A percentile compares a stretch with the other conserved stretches of the same genome.
Conservation (phyloP, 1,140 invertebrate species). For the Drosophila aff. region DNA sequence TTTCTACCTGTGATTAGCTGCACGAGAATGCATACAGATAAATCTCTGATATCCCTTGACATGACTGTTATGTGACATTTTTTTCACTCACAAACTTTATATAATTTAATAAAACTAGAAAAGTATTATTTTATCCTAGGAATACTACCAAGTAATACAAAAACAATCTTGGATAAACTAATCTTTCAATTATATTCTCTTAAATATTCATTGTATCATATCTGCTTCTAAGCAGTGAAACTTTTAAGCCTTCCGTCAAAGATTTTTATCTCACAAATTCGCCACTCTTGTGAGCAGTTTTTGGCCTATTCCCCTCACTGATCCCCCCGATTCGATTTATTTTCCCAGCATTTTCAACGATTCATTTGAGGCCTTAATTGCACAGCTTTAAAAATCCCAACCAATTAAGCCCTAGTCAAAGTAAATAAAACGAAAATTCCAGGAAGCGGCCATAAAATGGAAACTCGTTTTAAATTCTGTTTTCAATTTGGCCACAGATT, state of each 20-base stretch:
- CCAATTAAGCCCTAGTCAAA: conserved; percentile 37
- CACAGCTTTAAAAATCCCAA: conserved; percentile 18
- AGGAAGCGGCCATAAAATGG: conserved; percentile 18
- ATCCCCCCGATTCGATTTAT: conserved; percentile 3
- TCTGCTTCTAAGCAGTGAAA: neutral
- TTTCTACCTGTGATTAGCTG: neutral
- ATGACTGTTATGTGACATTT: neutral
- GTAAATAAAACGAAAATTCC: conserved; percentile 40
- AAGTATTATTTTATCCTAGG: neutral
- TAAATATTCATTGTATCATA: neutral
- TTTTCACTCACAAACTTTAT: neutral
- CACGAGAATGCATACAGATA: neutral
- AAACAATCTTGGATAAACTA: neutral
- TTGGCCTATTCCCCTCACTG: neutral
- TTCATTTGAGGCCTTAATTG: conserved; percentile 38
- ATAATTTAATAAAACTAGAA: neutral
- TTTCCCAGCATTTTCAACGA: conserved; percentile 27
- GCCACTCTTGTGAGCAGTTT: neutral
- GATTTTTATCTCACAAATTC: neutral
- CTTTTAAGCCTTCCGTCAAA: neutral
- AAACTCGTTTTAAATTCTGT: conserved; percentile 46
- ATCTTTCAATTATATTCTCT: neutral
- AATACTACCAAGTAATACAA: neutral
- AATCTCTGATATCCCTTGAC: neutral
- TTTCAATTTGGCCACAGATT: conserved; percentile 39